Conservation (phyloP, 2,797 vertebrate species). For the Florisuga fusca region DNA sequence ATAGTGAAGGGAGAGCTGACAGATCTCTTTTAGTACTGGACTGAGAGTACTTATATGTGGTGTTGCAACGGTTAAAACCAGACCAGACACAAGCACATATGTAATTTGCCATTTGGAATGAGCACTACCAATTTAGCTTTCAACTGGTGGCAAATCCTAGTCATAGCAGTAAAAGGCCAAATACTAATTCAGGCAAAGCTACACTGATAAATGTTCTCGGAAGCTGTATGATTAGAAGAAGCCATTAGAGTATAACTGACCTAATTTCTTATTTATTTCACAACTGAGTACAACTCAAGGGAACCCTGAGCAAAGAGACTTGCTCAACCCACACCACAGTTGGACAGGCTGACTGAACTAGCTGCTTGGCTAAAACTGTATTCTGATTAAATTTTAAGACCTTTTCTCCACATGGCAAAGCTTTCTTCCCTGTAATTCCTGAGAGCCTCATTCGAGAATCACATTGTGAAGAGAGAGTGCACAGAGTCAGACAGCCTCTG, state of each 20-base stretch:
- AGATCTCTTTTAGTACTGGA: not conserved
- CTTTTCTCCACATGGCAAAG: constrained; percentile 46
- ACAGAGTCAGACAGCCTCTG: constrained; percentile 19
- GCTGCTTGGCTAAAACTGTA: constrained; percentile 27
- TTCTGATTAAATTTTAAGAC: constrained; percentile 45
- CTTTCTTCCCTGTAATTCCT: constrained; percentile 10
- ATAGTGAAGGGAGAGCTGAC: not conserved
- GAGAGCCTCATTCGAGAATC: not conserved
- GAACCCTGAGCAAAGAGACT: constrained; percentile 31
- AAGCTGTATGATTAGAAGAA: not conserved
- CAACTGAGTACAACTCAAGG: constrained; percentile 45
- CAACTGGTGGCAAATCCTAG: not conserved
- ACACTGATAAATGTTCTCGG: not conserved
- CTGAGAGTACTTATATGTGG: not conserved
- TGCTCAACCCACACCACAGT: constrained; percentile 43
- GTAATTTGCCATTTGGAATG: not conserved
- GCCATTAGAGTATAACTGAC: constrained; percentile 28
- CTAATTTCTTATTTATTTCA: constrained; percentile 59
- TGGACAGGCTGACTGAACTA: constrained; percentile 31
- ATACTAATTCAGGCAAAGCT: constrained; percentile 23
- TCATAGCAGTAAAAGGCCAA: not conserved
- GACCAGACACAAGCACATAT: not conserved
- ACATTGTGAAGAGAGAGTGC: constrained; percentile 14
- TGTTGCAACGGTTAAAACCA: not conserved
- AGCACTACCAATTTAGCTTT: constrained; percentile 18